Evolutionary conservation across 2,797 vertebrate genomes (phyloP).

Genomic region (Podarcis siculus): DNA sequence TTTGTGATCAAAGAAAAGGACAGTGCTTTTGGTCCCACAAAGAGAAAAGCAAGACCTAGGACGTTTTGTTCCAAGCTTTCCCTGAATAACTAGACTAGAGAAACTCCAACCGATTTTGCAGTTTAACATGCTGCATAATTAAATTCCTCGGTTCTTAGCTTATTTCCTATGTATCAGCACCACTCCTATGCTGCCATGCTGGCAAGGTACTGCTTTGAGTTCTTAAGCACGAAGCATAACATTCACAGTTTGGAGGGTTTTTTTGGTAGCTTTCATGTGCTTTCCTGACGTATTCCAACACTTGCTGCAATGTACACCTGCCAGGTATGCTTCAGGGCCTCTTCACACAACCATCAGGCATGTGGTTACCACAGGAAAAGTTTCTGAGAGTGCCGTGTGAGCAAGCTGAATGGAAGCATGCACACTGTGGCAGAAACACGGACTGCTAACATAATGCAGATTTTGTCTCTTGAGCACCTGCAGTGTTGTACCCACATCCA

Average conservation of each 20-base stretch:
- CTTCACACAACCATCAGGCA: not conserved
- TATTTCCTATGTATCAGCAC: not conserved
- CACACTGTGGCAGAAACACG: no score
- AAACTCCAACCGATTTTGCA: rapidly evolving
- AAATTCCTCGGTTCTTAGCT: not conserved
- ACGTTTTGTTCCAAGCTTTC: rapidly evolving
- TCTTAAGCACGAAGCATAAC: not conserved
- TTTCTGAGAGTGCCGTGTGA: not conserved
- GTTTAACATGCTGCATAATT: not conserved
- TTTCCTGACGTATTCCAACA: not conserved
- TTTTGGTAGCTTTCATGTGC: not conserved
- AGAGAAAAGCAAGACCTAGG: not conserved
- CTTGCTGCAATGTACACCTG: no score
- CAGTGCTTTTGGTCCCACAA: not conserved
- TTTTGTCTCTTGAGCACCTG: not conserved
- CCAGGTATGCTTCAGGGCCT: rapidly evolving
- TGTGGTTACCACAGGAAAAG: not conserved
- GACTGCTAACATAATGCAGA: not conserved
- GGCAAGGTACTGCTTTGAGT: not conserved
- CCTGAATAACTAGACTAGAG: not conserved
- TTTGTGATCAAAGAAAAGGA: conserved; percentile 21
- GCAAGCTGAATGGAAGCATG: not conserved
- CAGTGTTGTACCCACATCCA: not conserved
- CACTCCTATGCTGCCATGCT: not conserved
- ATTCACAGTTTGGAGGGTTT: not conserved